phyloP scores from a whole-genome alignment of 2,113 vertebrate genomes.

The Guaruba guarouba region DNA sequence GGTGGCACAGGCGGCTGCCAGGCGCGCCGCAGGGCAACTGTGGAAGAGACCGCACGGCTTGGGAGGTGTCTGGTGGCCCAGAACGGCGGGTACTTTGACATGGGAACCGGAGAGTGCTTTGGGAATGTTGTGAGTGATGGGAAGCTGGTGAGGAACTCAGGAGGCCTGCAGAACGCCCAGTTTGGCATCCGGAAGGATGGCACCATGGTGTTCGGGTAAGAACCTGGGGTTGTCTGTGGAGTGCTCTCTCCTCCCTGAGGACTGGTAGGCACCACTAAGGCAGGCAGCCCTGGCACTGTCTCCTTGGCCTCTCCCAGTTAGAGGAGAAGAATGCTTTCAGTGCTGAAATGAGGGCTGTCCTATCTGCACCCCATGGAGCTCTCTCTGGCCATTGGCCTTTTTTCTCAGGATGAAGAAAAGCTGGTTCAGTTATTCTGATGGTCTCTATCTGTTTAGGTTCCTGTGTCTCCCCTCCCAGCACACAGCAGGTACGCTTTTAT shows the following conservation, averaged over 20 bases:
- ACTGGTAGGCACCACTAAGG: not conserved
- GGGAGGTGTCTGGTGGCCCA: conserved; percentile 84
- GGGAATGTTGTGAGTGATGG: conserved; percentile 89
- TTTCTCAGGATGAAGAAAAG: not conserved
- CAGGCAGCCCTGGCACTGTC: not conserved
- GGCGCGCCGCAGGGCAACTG: conserved; percentile 49
- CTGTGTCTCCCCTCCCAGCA: not conserved
- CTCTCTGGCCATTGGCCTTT: not conserved
- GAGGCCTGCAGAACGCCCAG: conserved; percentile 90
- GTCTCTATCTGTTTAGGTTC: not conserved
- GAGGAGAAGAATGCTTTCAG: not conserved
- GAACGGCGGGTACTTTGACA: conserved; percentile 90
- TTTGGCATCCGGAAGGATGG: conserved; percentile 93
- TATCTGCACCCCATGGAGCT: not conserved
- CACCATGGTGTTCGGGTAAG: conserved; percentile 92
- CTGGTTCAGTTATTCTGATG: not conserved
- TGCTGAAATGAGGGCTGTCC: not conserved
- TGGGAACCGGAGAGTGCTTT: conserved; percentile 65
- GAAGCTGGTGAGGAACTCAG: conserved; percentile 75
- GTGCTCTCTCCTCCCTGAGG: not conserved
- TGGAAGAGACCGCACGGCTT: conserved; percentile 75
- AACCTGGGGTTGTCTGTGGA: not conserved
- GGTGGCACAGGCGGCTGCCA: conserved; percentile 80
- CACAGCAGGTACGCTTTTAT: not conserved
- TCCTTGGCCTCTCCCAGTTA: not conserved